Percentiles rank a stretch among this genome's conserved stretches.
These are phyloP conservation scores for Chloroceryle amazona DNA, from an alignment of 2,797 vertebrate genomes.

Conservation along the genomic window DNA sequence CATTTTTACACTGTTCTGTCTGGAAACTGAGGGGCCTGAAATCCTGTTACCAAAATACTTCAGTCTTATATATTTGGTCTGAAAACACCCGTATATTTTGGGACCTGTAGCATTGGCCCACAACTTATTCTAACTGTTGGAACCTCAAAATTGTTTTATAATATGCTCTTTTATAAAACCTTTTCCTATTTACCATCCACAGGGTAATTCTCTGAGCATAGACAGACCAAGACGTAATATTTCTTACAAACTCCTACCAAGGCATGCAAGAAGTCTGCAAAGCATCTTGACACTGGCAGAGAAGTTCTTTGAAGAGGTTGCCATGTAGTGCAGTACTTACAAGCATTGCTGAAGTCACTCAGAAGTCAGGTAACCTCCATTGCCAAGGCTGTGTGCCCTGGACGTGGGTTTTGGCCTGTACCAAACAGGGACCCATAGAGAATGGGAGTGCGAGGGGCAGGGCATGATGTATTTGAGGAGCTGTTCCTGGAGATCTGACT, in stretches of 20 bases:
- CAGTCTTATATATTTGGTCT: neutral
- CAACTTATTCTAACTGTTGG: neutral
- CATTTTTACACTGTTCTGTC: neutral
- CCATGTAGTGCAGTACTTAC: neutral
- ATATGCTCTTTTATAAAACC: neutral
- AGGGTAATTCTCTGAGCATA: neutral
- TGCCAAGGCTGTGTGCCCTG: neutral
- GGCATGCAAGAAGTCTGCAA: neutral
- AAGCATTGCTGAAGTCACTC: neutral
- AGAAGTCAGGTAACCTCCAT: neutral
- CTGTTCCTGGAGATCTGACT: neutral
- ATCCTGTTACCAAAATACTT: neutral
- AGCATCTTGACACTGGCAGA: neutral
- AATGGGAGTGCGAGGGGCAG: neutral
- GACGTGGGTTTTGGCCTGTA: neutral
- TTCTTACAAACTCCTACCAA: neutral
- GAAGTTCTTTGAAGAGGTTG: neutral
- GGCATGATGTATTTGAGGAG: neutral
- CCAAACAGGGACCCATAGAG: neutral
- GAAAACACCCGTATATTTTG: too few relatives aligned
- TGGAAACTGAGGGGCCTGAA: neutral
- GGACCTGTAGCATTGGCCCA: too few relatives aligned
- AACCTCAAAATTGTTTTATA: neutral
- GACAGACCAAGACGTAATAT: neutral
- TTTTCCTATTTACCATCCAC: neutral